Conservation (phyloP, 2,797 vertebrate species). For the Brachyalestes nurse region DNA sequence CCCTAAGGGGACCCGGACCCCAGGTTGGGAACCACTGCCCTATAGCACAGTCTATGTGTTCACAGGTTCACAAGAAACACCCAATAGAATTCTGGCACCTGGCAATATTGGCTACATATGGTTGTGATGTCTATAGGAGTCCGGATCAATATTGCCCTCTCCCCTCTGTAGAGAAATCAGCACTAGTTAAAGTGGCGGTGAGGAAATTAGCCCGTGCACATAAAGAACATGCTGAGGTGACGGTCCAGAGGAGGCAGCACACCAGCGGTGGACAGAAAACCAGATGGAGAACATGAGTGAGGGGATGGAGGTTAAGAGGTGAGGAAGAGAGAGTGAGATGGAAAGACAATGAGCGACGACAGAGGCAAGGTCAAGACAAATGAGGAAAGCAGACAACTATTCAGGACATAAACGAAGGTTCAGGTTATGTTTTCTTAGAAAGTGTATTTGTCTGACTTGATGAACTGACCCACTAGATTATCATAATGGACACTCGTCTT, state of each 20-base stretch:
- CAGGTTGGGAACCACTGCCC: no score
- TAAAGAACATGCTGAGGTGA: slow-evolving; percentile 44
- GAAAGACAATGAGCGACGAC: slow-evolving; percentile 10
- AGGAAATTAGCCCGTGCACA: slow-evolving; percentile 50
- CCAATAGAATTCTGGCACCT: slow-evolving; percentile 38
- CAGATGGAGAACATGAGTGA: slow-evolving; percentile 44
- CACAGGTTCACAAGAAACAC: slow-evolving; percentile 13
- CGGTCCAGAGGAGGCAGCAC: slow-evolving; percentile 46
- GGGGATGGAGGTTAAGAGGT: slow-evolving; percentile 41
- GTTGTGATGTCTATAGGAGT: slow-evolving; percentile 46
- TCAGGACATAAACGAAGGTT: slow-evolving; percentile 8
- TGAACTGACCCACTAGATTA: slow-evolving; percentile 35
- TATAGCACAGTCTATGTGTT: background rate
- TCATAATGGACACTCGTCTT: slow-evolving; percentile 31
- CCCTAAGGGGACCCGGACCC: no score
- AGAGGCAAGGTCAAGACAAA: slow-evolving; percentile 7
- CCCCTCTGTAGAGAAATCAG: slow-evolving; percentile 44
- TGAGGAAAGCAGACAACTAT: slow-evolving; percentile 41
- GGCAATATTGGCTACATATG: slow-evolving; percentile 46
- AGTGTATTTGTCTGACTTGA: slow-evolving; percentile 33
- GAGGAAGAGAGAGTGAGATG: slow-evolving; percentile 43
- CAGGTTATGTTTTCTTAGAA: slow-evolving; percentile 26
- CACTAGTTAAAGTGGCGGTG: slow-evolving; percentile 36
- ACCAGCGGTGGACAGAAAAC: slow-evolving; percentile 48
- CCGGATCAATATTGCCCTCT: slow-evolving; percentile 23